Base-by-base conservation (phyloP, 2,797 vertebrate genomes). In the Buphagus erythrorhynchus region DNA sequence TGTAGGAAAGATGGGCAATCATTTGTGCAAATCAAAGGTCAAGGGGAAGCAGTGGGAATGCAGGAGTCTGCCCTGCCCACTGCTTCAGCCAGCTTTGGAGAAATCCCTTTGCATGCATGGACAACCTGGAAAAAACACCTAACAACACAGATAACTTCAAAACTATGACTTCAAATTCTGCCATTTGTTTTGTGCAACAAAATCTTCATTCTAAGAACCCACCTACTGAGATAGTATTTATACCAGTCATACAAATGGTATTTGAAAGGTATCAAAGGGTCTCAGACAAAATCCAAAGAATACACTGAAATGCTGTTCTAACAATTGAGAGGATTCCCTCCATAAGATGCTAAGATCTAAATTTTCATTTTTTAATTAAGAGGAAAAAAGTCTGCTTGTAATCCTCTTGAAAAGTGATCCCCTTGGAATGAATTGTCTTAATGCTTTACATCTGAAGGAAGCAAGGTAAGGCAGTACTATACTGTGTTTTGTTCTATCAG, bases 331-430 rank as follows among this genome's bases (percentile, higher is more conserved):
- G 6, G 75, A 73, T 88, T 94, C 90, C 18, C 61, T 42, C 42
- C 55, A 49, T 9, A 59, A 90, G 62, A 96, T 35, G 49, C 14
- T 28, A 88, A 66, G 80, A 87, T 61, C 77, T 90, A 85, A 63
- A 94, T 95, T 95, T 93, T 87, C 52, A 25, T 77, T 95, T 79
- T 88, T 33, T 69, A 95, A 93, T 90, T 76, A 38, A 46, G 85
- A 74, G 74, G 63, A 14, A 77, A 90, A 48, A 88, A 76, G 36
- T 16, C 59, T 85, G 75, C 76, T 86, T 90, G 43, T 65, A 94
- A 95, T 96, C 83, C 91, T 55, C 91, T 95, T 96, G 96, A 96
- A 97, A 97, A 95, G 36, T 16, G 94, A 97, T 95, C 94, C 48
- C 77, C 82, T 74, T 65, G 62, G 82, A 95, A 91, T 71, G 83